Evolutionary conservation across 2,113 vertebrate genomes (phyloP), one percentile per base, ranked within the genome.

Genomic region (Gila orcuttii): DNA sequence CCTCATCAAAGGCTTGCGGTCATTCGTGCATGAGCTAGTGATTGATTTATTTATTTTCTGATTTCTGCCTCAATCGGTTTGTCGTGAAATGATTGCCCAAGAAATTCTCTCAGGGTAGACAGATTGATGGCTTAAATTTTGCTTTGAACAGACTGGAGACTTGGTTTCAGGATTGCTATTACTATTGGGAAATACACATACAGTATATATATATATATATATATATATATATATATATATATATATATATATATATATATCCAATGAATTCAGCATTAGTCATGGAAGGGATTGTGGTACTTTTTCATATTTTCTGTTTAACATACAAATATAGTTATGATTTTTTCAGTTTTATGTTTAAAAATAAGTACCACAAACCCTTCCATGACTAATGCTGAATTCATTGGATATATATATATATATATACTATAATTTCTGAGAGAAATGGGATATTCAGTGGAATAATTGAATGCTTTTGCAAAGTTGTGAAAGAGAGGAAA

Each of bases 1-100:
- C 50, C 42, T 82, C 75, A 82, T 62, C 83, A 79, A 79, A 62
- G 66, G 13, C 47, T 81, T 84, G 42, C 50, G 47, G 60, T 74
- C 25, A 12, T 10, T 28, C 21, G 36, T 62, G 50, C 42, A 28
- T 59, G 39, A 31, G 31, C 55, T 42, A 6, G 31, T 75, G 81
- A 83, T 69, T 55, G 62, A 79, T 87, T 74, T 7, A 69, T 62
- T 76, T 8, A 75, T 87, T 45, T n/a, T 55, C 60, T 84, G 45
- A 47, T 79, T 77, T 85, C 31, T 2, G 50, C 39, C 80, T 69
- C 45, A 82, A 82, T 50, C 80, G 33, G 50, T 59, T 57, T 39
- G 28, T 83, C 64, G 11, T 66, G 42, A 50, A 68, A 8, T 69
- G 45, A 42, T 83, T 57, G 66, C 17, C 6, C 6, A 39, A 57